Evolutionary conservation across 37 sponge, comb jelly and placozoan species (phyloP).

Genomic region (Aphrocallistes beatrix): DNA sequence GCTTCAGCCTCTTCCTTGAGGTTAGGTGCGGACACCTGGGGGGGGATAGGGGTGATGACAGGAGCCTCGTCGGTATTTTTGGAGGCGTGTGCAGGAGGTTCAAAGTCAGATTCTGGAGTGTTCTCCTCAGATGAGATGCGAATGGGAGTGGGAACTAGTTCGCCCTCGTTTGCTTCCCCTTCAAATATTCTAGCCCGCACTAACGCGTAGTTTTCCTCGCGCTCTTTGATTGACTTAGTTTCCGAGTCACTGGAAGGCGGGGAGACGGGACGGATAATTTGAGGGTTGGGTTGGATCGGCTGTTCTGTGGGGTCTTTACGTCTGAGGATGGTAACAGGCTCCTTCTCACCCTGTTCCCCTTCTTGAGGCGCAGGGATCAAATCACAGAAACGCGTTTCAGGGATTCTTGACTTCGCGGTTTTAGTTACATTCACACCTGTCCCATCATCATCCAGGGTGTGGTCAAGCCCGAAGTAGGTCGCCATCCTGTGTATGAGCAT

Average conservation of each 20-base stretch:
- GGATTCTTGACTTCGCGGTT: neutral
- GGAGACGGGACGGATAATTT: neutral
- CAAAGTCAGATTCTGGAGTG: neutral
- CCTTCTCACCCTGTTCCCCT: neutral
- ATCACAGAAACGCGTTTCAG: neutral
- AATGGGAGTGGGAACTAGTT: neutral
- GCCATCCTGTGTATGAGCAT: neutral
- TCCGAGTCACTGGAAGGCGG: neutral
- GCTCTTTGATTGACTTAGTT: neutral
- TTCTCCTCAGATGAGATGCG: neutral
- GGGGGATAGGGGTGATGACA: neutral
- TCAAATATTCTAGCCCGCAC: conserved; percentile 2
- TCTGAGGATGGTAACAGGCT: neutral
- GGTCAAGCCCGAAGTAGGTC: neutral
- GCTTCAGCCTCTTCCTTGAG: neutral
- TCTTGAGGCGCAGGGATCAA: neutral
- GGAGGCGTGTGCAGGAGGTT: neutral
- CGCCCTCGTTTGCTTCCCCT: neutral
- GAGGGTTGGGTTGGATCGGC: neutral
- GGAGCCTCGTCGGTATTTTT: neutral
- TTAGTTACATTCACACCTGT: neutral
- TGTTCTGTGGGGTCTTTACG: neutral
- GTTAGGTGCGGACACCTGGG: neutral
- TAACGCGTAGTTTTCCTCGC: neutral
- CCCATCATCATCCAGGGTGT: neutral